These are phyloP conservation scores for Chrosomus eos DNA, from an alignment of 2,797 vertebrate genomes.

Conservation along the genomic window DNA sequence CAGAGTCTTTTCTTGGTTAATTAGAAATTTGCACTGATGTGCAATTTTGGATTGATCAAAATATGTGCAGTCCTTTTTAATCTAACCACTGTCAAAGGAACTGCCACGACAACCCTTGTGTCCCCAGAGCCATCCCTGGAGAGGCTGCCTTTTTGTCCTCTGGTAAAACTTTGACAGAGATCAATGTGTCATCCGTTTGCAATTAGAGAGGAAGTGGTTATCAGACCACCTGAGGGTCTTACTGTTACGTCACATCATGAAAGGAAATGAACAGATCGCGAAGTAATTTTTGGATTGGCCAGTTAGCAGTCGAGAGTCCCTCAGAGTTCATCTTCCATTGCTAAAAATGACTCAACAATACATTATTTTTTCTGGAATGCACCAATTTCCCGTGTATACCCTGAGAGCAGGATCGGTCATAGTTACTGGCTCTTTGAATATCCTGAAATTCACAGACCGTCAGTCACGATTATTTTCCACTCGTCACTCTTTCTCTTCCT, in stretches of 20 bases:
- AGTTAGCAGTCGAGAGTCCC: conserved; percentile 21
- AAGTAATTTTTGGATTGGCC: conserved; percentile 26
- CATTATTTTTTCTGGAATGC: conserved; percentile 30
- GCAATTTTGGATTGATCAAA: background rate
- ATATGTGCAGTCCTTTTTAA: background rate
- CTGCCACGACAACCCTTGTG: background rate
- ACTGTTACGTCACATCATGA: conserved; percentile 27
- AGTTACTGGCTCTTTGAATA: conserved; percentile 80
- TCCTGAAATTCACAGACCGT: conserved; percentile 54
- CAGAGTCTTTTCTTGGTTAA: background rate
- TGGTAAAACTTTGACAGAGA: conserved; percentile 40
- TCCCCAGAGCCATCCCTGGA: background rate
- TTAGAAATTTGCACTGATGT: background rate
- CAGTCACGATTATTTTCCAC: conserved; percentile 51
- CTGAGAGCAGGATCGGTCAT: conserved; percentile 74
- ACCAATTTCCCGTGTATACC: conserved; percentile 46
- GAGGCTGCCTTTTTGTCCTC: conserved; percentile 6
- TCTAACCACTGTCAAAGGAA: conserved; percentile 14
- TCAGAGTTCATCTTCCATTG: conserved; percentile 21
- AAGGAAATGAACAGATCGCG: conserved; percentile 10
- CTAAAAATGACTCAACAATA: conserved; percentile 40
- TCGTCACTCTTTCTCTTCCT: conserved; percentile 33
- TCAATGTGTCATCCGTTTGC: conserved; percentile 37
- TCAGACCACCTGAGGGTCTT: conserved; percentile 35
- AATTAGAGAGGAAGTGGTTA: conserved; percentile 44